Evolutionary conservation across 2,113 vertebrate species (phyloP), one percentile per base, ranked within the genome.

Genomic region (Balaeniceps rex): DNA sequence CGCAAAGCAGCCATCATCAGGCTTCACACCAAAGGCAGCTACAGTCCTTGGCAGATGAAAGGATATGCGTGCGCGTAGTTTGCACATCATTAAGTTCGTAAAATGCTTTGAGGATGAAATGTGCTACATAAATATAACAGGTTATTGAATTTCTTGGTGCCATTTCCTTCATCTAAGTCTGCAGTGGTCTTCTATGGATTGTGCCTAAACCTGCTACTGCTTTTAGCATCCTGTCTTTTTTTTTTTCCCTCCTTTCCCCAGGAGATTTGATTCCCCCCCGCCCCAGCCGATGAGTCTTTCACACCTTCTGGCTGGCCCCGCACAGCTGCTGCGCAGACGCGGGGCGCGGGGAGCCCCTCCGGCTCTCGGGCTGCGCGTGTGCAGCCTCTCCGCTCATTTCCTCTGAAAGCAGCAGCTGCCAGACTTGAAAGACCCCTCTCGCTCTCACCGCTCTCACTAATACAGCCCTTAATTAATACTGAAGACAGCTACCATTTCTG

Each of bases 41-140:
- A 36, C 69, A 71, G 49, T 68, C 5, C 0, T n/a, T 82, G 86
- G 94, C 83, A 97, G 95, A 97, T 87, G 88, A 97, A 95, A 95
- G 94, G 89, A 74, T 85, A 90, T 3, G 5, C 19, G 88, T 2
- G 13, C 1, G 3, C 21, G 1, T 65, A 89, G 83, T 94, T 93
- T 97, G 96, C 95, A 97, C 93, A 92, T 95, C 94, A 97, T 91
- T 91, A 94, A 91, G 93, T 94, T 93, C 3, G 4, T 76, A 94
- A 95, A 95, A 91, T 5, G 54, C 88, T 96, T 94, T 92, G 83
- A 97, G 95, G 91, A 89, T 95, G 93, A 96, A 91, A 87, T 83
- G 70, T 63, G 87, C 83, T 87, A 91, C 94, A 92, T 91, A 97
- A 94, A 94, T 94, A 84, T 94, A 97, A 95, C 83, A 93, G 69